Conservation (phyloP, 2,797 vertebrate species). For the Acropternis orthonyx region DNA sequence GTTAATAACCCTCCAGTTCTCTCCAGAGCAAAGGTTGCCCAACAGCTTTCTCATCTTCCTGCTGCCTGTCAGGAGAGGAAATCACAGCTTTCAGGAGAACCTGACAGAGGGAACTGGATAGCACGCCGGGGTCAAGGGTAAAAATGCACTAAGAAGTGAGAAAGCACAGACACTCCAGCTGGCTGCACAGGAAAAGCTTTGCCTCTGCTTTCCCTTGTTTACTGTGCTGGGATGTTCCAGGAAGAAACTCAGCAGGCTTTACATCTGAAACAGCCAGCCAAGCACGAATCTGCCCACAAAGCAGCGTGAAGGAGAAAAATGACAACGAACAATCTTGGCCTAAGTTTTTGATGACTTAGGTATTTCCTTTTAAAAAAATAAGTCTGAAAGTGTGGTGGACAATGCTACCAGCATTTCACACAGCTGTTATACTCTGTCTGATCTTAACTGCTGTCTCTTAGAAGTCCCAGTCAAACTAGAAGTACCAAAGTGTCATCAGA, state of each 20-base stretch:
- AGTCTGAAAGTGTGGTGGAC: neutral
- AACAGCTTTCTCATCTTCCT: conserved; percentile 82
- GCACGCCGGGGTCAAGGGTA: conserved; percentile 75
- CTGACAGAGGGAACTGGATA: conserved; percentile 74
- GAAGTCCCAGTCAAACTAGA: neutral
- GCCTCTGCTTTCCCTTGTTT: conserved; percentile 67
- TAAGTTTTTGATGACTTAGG: neutral
- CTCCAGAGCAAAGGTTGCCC: conserved; percentile 78
- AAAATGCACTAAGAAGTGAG: conserved; percentile 71
- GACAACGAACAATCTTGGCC: neutral
- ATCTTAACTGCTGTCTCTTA: neutral
- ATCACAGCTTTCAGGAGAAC: conserved; percentile 71
- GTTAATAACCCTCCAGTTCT: conserved; percentile 66
- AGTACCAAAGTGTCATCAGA: neutral
- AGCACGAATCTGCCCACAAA: conserved; percentile 10
- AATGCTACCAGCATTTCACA: neutral
- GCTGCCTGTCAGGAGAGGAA: conserved; percentile 79
- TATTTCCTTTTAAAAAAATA: neutral
- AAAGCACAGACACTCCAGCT: conserved; percentile 72
- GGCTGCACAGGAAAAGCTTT: conserved; percentile 68
- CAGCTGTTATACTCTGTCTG: neutral
- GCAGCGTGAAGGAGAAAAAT: neutral
- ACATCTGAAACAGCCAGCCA: conserved; percentile 22
- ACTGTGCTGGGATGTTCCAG: conserved; percentile 45
- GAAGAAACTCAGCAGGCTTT: conserved; percentile 52